Conservation (phyloP, 2,888 invertebrate species). For the Carcina quercana region DNA sequence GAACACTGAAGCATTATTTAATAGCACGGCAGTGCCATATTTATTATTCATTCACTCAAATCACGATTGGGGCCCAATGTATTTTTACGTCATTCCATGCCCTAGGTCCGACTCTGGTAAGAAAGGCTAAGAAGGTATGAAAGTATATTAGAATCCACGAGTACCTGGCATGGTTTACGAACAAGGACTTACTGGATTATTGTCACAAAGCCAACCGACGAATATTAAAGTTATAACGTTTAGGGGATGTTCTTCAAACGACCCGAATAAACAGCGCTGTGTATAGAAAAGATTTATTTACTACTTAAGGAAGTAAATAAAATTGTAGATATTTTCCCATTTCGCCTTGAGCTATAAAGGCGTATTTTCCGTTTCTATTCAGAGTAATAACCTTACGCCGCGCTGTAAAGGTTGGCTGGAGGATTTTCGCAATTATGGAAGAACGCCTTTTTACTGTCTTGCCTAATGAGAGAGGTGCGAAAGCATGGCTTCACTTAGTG, state of each 20-base stretch:
- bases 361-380: slow-evolving; percentile 30
- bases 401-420: slow-evolving; percentile 34
- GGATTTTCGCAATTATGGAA: slow-evolving; percentile 41
- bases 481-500: slow-evolving; percentile 24
- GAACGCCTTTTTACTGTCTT: slow-evolving; percentile 36
- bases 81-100: too few relatives aligned
- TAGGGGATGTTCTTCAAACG: slow-evolving; percentile 2
- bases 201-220: slow-evolving; percentile 23
- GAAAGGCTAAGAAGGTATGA: too few relatives aligned
- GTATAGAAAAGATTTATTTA: slow-evolving; percentile 7
- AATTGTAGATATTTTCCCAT: slow-evolving; percentile 18
- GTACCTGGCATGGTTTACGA: too few relatives aligned
- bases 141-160: slow-evolving; percentile 14
- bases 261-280: slow-evolving; percentile 8
- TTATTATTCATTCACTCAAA: too few relatives aligned
- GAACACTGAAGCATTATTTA: too few relatives aligned
- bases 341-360: slow-evolving; percentile 26
- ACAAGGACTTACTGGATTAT: slow-evolving; percentile 23
- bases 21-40: too few relatives aligned
- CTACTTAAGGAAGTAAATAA: slow-evolving; percentile 13
- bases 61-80: too few relatives aligned
- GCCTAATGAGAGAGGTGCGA: slow-evolving; percentile 38
- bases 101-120: too few relatives aligned
- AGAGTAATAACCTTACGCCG: slow-evolving; percentile 27
- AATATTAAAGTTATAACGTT: slow-evolving; percentile 24